These are phyloP conservation scores for Ceratina calcarata DNA, from an alignment of 1,140 invertebrate genomes.

Conservation along the genomic window DNA sequence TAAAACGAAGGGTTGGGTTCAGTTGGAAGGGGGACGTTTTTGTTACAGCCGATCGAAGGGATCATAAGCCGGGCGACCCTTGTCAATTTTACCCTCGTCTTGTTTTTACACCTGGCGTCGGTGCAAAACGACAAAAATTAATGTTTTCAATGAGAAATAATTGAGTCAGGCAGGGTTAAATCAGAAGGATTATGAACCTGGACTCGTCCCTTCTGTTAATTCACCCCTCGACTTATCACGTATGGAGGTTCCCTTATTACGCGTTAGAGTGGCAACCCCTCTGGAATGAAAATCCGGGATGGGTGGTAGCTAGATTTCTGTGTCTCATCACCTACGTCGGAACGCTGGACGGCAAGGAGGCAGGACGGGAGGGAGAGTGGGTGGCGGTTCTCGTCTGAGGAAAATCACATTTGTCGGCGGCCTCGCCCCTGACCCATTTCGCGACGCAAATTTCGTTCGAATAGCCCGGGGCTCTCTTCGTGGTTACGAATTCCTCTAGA, in stretches of 20 bases:
- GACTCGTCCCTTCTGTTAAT: too few relatives aligned
- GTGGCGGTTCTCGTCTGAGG: slow-evolving; percentile 45
- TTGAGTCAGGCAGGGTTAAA: too few relatives aligned
- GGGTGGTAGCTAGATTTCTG: background rate
- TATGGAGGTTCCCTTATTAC: background rate
- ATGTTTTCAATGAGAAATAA: too few relatives aligned
- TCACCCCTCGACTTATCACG: background rate
- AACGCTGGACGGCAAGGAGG: background rate
- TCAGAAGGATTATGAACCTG: too few relatives aligned
- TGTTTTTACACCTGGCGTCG: too few relatives aligned
- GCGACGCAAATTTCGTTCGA: slow-evolving; percentile 61
- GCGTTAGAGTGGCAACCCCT: too few relatives aligned
- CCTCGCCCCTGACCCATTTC: slow-evolving; percentile 68
- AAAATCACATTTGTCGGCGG: slow-evolving; percentile 60
- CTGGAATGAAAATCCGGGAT: background rate
- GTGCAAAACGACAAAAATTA: too few relatives aligned
- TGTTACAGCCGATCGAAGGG: background rate
- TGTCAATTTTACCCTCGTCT: too few relatives aligned
- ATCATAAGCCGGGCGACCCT: too few relatives aligned
- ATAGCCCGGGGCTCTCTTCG: slow-evolving; percentile 58
- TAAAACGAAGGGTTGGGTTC: slow-evolving; percentile 1
- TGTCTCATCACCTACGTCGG: background rate
- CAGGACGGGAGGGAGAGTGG: slow-evolving; percentile 30
- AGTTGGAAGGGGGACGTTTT: background rate
- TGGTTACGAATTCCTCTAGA: slow-evolving; percentile 64